phyloP scores from a whole-genome alignment of 2,113 vertebrate species.

The Bubalus kerabau region DNA sequence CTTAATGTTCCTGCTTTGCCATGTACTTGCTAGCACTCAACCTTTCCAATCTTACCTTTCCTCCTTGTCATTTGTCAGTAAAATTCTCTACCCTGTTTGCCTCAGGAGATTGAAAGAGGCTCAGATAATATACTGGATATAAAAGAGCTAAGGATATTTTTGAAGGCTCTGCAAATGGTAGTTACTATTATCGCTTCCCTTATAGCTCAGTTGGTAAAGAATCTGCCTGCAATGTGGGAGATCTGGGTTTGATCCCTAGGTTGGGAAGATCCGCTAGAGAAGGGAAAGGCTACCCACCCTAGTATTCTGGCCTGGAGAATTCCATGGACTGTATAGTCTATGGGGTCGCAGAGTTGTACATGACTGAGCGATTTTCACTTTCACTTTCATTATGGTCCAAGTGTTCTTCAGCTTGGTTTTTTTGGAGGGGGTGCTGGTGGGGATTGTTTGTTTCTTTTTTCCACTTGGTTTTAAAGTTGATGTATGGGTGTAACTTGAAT shows the following conservation, averaged over 20 bases:
- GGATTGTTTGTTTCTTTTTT: background rate
- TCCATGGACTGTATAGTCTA: background rate
- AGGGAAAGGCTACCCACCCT: background rate
- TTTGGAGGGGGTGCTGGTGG: background rate
- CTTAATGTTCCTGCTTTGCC: background rate
- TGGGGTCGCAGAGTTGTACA: fast-evolving
- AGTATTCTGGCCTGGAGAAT: background rate
- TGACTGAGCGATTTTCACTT: background rate
- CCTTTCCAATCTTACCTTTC: background rate
- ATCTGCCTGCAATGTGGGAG: background rate
- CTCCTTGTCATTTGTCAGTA: background rate
- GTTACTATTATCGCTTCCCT: background rate
- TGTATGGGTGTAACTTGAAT: background rate
- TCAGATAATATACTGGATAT: background rate
- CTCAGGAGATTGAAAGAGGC: background rate
- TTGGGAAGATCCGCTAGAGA: background rate
- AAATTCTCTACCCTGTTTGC: background rate
- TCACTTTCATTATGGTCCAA: background rate
- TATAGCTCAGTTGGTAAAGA: background rate
- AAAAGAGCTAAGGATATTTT: background rate
- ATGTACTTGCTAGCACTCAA: background rate
- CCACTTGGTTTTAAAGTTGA: background rate
- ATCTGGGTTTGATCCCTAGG: background rate
- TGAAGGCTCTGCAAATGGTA: background rate
- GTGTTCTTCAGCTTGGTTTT: background rate